Evolutionary conservation across 2,888 invertebrate species (phyloP), one percentile per base, ranked within the genome.

Genomic region (Eretmocerus hayati): DNA sequence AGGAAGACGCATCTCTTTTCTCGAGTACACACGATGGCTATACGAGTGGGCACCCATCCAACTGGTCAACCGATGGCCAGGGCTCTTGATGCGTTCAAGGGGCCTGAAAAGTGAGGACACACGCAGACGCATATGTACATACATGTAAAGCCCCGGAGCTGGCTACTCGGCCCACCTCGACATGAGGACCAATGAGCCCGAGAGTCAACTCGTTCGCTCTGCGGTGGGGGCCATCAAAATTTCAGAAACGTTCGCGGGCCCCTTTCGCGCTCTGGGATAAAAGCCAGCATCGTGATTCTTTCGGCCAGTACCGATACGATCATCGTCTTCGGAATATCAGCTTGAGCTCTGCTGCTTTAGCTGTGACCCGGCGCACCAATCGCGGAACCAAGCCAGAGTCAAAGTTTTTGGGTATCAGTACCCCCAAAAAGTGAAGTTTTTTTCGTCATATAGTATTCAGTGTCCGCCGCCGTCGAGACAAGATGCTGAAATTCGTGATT

Each of bases 201-300:
- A 52, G 49, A 36, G 48, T 55, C 53, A n/a, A n/a, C n/a, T n/a
- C n/a, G n/a, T n/a, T n/a, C n/a, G n/a, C 46, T 26, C 18, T 2
- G 21, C 54, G 59, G 71, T 70, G 71, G 71, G 71, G 71, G 69
- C 68, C 69, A 71, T 71, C 71, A 71, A 71, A 71, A 71, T 71
- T 71, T 71, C 71, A 71, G 71, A 70, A 70, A 71, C 71, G 71
- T 71, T 69, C 69, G 65, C 69, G 68, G 69, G 60, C 71, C 71
- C 70, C 70, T 69, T 70, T 71, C 69, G 67, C 68, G 70, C 63
- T 46, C 59, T 65, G 68, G 70, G 69, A 71, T 71, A 71, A 69
- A 71, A 71, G 70, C 69, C 68, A 68, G 70, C 65, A 66, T 67
- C 70, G 68, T 62, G 68, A 69, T 70, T 69, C 71, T 69, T 70